phyloP scores from a whole-genome alignment of 1,140 invertebrate species.

The Dreissena polymorpha region DNA sequence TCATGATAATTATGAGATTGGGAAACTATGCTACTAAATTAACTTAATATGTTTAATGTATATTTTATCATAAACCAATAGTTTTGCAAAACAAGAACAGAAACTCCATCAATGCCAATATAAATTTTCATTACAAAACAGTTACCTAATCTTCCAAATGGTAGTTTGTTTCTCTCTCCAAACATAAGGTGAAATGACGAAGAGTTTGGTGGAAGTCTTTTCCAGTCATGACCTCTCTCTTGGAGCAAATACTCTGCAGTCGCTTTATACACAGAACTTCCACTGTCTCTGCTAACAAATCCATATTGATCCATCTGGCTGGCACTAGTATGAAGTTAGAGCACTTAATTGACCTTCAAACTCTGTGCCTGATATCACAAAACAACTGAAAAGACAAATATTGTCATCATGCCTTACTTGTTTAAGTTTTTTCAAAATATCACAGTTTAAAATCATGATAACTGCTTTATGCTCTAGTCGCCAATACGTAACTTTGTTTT shows the following conservation, averaged over 20 bases:
- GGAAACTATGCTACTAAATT: no score
- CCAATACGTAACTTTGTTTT: no score
- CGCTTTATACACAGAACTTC: slow-evolving; percentile 68
- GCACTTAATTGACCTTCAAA: not conserved
- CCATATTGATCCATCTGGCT: slow-evolving; percentile 54
- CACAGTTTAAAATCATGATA: no score
- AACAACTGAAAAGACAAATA: no score
- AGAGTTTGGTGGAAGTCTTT: slow-evolving; percentile 59
- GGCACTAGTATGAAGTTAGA: not conserved
- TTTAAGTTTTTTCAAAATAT: no score
- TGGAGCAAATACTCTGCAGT: slow-evolving; percentile 60
- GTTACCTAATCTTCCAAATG: slow-evolving; percentile 68
- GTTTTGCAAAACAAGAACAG: no score
- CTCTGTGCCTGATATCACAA: not conserved
- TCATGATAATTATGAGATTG: not conserved
- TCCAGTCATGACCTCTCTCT: slow-evolving; percentile 62
- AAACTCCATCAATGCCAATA: no score
- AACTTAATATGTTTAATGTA: no score
- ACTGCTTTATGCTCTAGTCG: no score
- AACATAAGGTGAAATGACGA: slow-evolving; percentile 70
- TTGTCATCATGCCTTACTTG: no score
- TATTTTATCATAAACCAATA: no score
- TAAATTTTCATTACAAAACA: no score
- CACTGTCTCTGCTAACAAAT: slow-evolving; percentile 65
- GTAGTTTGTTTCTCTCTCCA: slow-evolving; percentile 70